Evolutionary conservation across 2,113 vertebrate species (phyloP), one percentile per base, ranked within the genome.

Genomic region (Chlorocebus sabaeus): DNA sequence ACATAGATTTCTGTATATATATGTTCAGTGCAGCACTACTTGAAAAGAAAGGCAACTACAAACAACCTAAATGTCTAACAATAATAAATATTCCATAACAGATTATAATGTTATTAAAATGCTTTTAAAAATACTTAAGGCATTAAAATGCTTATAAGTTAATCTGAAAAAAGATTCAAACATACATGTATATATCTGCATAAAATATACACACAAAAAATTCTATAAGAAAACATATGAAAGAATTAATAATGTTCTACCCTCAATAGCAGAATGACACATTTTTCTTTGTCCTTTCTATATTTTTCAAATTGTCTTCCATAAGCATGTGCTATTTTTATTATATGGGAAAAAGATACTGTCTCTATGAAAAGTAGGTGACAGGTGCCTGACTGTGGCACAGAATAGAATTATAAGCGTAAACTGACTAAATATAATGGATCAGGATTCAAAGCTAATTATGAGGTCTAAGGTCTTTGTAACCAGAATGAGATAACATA

Each of bases 271-370:
- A 89, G 27, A 25, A 13, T 52, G 70, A 70, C 43, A 8, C 45
- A 84, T 45, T 84, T 91, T 86, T 80, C 43, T 95, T 89, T 95
- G 55, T 88, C 18, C 27, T 92, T 92, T 73, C 25, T 67, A 5
- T 87, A 80, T 61, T 88, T 95, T 86, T 68, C 83, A 86, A 89
- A 52, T 87, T 92, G 82, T 95, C 52, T 94, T 93, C 48, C 18
- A 67, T 35, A 68, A 40, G 25, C 38, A 90, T 61, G 72, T 9
- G 68, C 30, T 95, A 6, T 50, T 78, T 93, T 84, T 70, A 94
- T 45, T 72, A 35, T 0, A 48, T 10, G 35, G 25, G 30, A 67
- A 89, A 79, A 89, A 59, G 30, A 64, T 25, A 89, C 0, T 78
- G 16, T 86, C 73, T 85, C 78, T 78, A 48, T 68, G 59, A 13